Conservation (phyloP, 2,797 vertebrate species). For the Amblyraja radiata region DNA sequence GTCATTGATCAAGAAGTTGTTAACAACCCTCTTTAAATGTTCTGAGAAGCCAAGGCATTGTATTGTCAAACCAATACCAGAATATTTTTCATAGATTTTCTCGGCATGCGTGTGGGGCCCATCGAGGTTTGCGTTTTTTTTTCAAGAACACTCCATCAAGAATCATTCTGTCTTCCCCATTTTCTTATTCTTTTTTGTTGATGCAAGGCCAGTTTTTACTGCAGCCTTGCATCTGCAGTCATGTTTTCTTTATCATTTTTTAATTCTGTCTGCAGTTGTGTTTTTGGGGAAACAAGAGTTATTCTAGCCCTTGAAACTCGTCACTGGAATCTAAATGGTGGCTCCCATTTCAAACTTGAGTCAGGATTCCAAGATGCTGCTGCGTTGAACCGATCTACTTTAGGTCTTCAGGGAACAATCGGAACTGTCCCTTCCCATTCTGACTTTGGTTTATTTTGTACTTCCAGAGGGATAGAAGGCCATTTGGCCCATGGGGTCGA, state of each 20-base stretch:
- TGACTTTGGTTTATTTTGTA: background rate
- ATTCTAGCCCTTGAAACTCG: background rate
- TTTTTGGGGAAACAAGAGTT: too few species aligned
- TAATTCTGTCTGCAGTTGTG: background rate
- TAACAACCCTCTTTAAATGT: background rate
- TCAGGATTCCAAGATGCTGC: background rate
- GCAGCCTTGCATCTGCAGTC: background rate
- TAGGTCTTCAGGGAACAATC: background rate
- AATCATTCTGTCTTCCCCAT: too few species aligned
- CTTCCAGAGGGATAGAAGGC: too few species aligned
- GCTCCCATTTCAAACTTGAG: background rate
- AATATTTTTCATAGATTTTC: too few species aligned
- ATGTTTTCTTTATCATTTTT: background rate
- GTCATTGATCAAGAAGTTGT: background rate
- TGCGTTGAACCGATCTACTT: background rate
- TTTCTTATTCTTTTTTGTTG: background rate
- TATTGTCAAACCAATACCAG: background rate
- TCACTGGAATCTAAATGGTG: background rate
- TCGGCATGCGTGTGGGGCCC: background rate
- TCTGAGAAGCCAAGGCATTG: background rate
- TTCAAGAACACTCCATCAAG: background rate
- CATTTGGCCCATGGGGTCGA: too few species aligned
- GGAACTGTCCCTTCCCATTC: background rate
- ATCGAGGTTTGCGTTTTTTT: too few species aligned
- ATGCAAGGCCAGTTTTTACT: background rate